These are phyloP conservation scores for Drosophila heteroneura DNA, from an alignment of 2,888 invertebrate species.

Conservation along the genomic window DNA sequence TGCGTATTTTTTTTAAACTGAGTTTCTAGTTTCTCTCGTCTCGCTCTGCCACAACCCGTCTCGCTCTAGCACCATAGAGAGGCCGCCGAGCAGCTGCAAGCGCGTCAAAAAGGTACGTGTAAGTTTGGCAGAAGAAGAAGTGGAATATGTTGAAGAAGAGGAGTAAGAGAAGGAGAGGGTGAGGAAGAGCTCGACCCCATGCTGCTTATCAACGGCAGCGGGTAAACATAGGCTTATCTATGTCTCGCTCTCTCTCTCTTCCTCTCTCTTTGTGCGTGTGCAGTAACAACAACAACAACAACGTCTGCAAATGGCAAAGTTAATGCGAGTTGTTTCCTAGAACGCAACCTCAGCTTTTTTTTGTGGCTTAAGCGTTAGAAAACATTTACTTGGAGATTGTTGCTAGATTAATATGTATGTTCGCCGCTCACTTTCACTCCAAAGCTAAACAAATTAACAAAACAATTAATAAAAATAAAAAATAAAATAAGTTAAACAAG, in stretches of 20 bases:
- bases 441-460: conserved; percentile 36
- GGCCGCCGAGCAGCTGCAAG: conserved; percentile 38
- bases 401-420: conserved; percentile 28
- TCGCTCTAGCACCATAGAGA: not conserved
- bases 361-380: conserved; percentile 40
- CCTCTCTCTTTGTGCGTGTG: conserved; percentile 15
- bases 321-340: conserved; percentile 61
- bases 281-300: conserved; percentile 3
- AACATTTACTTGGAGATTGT: conserved; percentile 58
- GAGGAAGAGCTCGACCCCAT: conserved; percentile 33
- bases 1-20: conserved; percentile 18
- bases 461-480: conserved; percentile 32
- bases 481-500: not conserved
- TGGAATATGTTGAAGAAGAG: conserved; percentile 2
- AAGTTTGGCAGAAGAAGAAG: conserved; percentile 20
- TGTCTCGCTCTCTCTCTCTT: conserved; percentile 8
- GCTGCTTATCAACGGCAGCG: conserved; percentile 53
- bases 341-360: conserved; percentile 49
- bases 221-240: conserved; percentile 58
- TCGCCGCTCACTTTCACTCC: conserved; percentile 72
- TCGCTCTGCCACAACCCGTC: conserved; percentile 5
- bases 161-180: not conserved
- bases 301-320: conserved; percentile 55
- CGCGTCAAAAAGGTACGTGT: conserved; percentile 65
- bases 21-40: conserved; percentile 4